Evolutionary conservation across 2,888 invertebrate genomes (phyloP), one percentile per base, ranked within the genome.

Genomic region (Xanthostigma xanthostigma): DNA sequence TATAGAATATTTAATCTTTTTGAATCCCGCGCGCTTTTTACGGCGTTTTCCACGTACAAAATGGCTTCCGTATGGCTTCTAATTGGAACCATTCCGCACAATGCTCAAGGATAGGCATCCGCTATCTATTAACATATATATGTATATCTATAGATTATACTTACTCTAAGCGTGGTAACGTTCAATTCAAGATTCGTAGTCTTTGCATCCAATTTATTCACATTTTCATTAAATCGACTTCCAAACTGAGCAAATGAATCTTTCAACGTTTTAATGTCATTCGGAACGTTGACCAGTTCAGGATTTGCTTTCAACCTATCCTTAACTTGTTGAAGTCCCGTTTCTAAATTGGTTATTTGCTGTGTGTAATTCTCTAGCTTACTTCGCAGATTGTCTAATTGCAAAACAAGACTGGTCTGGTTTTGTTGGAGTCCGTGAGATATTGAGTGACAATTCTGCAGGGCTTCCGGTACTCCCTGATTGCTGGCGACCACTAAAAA

Each of bases 361-460:
- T 59, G 58, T 36, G 70, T 71, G 50, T 75, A 66, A 57, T 69
- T 71, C 47, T 70, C 69, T 46, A 83, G 69, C 39, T 74, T 73
- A 44, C 68, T 60, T 52, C 78, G 76, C 36, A 84, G 63, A 51
- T 72, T 73, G 2, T 69, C 69, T 14, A 84, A 64, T 56, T 78
- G 73, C 44, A 62, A 63, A 55, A 72, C 74, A 46, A 84, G 69
- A 46, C 70, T 68, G 34, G 75, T 80, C 55, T 82, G 80, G 63
- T 84, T 84, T 53, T 76, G 76, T 51, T 77, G 73, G 41, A 84
- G 66, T 56, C 76, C 78, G 59, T 76, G 78, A 9, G 81, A 77
- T 8, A 79, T 71, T 10, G 82, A 78, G 61, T 84, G 83, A 63
- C 81, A 84, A 59, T 78, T 71, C 64, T 84, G 84, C 45, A 84